phyloP scores from a whole-genome alignment of 2,797 vertebrate genomes.

The Chelidonichthys spinosus region DNA sequence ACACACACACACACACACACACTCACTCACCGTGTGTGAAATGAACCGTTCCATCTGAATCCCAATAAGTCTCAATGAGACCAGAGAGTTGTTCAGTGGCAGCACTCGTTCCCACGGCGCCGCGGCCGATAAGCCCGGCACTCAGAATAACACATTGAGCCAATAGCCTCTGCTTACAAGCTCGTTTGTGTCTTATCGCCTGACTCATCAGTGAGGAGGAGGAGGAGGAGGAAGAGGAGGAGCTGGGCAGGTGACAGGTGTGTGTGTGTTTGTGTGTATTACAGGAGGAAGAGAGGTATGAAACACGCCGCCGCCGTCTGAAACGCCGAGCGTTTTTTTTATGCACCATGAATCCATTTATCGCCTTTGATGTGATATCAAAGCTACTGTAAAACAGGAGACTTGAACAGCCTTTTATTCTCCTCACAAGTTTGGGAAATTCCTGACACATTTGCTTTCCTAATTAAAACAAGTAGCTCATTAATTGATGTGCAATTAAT shows the following conservation, averaged over 20 bases:
- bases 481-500: constrained; percentile 47
- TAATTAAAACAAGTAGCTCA: constrained; percentile 35
- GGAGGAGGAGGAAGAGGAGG: constrained; percentile 51
- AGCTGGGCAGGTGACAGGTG: constrained; percentile 41
- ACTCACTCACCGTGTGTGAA: constrained; percentile 46
- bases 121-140: constrained; percentile 64
- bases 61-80: constrained; percentile 69
- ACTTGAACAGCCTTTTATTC: not conserved
- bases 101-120: constrained; percentile 46
- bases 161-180: constrained; percentile 71
- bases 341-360: constrained; percentile 21
- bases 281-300: constrained; percentile 14
- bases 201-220: constrained; percentile 57
- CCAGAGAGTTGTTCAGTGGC: constrained; percentile 35
- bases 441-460: constrained; percentile 21
- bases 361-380: constrained; percentile 35
- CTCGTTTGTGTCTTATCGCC: constrained; percentile 64
- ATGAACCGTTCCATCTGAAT: constrained; percentile 71
- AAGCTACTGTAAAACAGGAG: constrained; percentile 24
- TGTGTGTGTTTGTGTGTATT: constrained; percentile 38
- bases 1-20: constrained; percentile 6
- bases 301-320: constrained; percentile 17
- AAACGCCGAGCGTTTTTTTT: constrained; percentile 20
- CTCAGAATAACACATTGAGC: constrained; percentile 57
- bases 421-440: constrained; percentile 2